Evolutionary conservation across 92 coral and sea anemone species (phyloP), one percentile per base, ranked within the genome.

Genomic region (Porites cylindrica): DNA sequence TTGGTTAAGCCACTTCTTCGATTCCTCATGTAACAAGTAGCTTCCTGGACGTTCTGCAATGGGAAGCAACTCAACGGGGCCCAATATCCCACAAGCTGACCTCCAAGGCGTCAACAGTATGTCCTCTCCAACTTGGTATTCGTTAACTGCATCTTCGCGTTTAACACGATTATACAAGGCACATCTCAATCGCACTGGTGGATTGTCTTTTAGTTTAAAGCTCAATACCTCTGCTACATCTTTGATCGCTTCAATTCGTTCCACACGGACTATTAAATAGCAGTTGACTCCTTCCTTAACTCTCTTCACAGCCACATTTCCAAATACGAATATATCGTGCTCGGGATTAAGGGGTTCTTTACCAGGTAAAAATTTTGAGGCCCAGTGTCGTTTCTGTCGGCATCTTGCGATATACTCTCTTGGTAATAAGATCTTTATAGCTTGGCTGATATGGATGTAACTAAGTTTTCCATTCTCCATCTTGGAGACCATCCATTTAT

Each of bases 331-430:
- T 53, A 90, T 85, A 69, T 90, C 70, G 69, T 90, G 90, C 61
- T 90, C 87, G n/a, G 87, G 90, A 85, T 85, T 74, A 8, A 90
- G 77, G 17, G 90, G 87, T 1, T 83, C 90, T 23, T 85, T 90
- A 17, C 93, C 86, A 6, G 93, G 83, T 20, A 80, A 83, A 63
- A 63, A 75, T 76, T 80, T 90, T 14, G 93, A 70, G 66, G 89
- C 90, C 90, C 83, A 90, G 79, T 90, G 90, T 80, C 93, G 20
- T 38, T 85, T 90, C 86, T 90, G 90, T 60, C 90, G 67, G 47
- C 86, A 90, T 74, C 90, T 82, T n/a, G 90, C 85, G 21, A 85
- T 90, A 51, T 85, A 72, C 68, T 90, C 87, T 19, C 87, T 65
- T 74, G 90, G 87, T 38, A 85, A 65, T 61, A 90, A 66, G 1